phyloP scores from a whole-genome alignment of 2,888 invertebrate species.

The Pardosa pseudoannulata region DNA sequence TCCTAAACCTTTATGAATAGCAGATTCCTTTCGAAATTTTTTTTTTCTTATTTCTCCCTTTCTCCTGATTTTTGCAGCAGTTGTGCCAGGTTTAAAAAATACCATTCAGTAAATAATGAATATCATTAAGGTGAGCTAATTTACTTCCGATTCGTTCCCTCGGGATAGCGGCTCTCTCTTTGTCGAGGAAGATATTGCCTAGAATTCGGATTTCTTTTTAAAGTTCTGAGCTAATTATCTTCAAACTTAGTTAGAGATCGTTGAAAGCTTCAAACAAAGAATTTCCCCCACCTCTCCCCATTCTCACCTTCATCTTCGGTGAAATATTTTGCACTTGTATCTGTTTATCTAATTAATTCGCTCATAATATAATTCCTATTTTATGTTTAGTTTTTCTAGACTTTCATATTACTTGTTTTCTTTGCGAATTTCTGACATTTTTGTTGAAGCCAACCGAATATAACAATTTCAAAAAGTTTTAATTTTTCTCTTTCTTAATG shows the following conservation, averaged over 20 bases:
- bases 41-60: neutral
- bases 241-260: neutral
- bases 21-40: neutral
- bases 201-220: neutral
- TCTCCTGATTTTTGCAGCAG: too few relatives aligned
- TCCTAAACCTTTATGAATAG: neutral
- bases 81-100: neutral
- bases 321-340: too few relatives aligned
- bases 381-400: too few relatives aligned
- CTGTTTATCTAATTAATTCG: too few relatives aligned
- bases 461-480: too few relatives aligned
- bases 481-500: too few relatives aligned
- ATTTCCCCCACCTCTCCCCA: neutral
- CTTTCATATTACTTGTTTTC: too few relatives aligned
- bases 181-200: neutral
- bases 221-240: neutral
- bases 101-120: neutral
- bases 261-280: neutral
- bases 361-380: too few relatives aligned
- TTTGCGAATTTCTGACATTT: too few relatives aligned
- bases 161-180: neutral
- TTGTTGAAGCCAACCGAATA: too few relatives aligned
- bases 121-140: neutral
- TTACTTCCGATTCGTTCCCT: neutral
- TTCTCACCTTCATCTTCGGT: too few relatives aligned